Evolutionary conservation across 2,113 vertebrate genomes (phyloP).

Genomic region (Rattus norvegicus): GRCr8 NC_086039.1:142527001-142527500

Average conservation of each 20-base stretch:
- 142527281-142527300: neutral
- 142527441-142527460: neutral
- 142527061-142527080: neutral
- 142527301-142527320: neutral
- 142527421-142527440: neutral
- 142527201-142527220: neutral
- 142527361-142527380: neutral
- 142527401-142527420: neutral
- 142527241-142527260: neutral
- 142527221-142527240: neutral
- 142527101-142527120: neutral
- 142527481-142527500: neutral
- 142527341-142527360: neutral
- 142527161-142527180: neutral
- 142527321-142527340: neutral
- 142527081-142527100: neutral
- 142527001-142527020: neutral
- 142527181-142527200: neutral
- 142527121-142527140: constrained; percentile 2
- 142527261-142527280: neutral
- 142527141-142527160: neutral
- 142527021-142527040: neutral
- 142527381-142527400: neutral
- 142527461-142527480: neutral
- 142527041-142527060: neutral